A percentile compares a stretch with the other conserved stretches of the same genome.
These are phyloP conservation scores for Lordiphosa stackelbergi DNA, from an alignment of 1,140 invertebrate genomes.

Conservation along the genomic window DNA sequence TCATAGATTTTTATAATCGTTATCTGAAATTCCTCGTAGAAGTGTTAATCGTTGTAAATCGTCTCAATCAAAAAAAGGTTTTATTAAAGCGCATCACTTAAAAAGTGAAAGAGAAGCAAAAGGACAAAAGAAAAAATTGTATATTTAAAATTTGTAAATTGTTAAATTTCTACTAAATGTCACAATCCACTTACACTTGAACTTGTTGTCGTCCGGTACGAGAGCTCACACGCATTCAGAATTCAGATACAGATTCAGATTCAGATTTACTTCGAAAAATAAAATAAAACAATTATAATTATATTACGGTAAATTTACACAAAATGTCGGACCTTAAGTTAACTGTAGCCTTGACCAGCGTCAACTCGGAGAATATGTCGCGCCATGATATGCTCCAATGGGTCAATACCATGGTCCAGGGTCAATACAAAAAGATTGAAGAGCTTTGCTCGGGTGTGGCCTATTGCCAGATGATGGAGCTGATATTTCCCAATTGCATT, in stretches of 20 bases:
- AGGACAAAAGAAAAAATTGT: neutral
- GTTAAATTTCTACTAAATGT: neutral
- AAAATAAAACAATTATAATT: neutral
- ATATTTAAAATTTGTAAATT: neutral
- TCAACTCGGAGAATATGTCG: constrained; percentile 96
- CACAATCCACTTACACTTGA: too few relatives aligned
- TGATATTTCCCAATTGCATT: constrained; percentile 96
- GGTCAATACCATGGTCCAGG: constrained; percentile 97
- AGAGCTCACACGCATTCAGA: neutral
- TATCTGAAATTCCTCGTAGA: too few relatives aligned
- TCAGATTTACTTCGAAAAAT: neutral
- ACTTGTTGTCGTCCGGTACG: neutral
- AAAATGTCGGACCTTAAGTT: constrained; percentile 86
- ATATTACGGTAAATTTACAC: neutral
- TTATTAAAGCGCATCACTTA: constrained; percentile 3
- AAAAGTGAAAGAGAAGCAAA: neutral
- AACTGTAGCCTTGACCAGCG: constrained; percentile 96
- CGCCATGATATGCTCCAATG: constrained; percentile 98
- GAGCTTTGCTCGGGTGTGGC: constrained; percentile 97
- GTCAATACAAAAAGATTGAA: constrained; percentile 97
- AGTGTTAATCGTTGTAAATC: constrained; percentile 7
- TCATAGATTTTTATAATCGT: too few relatives aligned
- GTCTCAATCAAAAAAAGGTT: neutral
- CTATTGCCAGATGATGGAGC: constrained; percentile 99
- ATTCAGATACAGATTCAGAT: too few relatives aligned